These are phyloP conservation scores for Sternarchorhynchus goeldii DNA, from an alignment of 2,797 vertebrate genomes.

Conservation along the genomic window DNA sequence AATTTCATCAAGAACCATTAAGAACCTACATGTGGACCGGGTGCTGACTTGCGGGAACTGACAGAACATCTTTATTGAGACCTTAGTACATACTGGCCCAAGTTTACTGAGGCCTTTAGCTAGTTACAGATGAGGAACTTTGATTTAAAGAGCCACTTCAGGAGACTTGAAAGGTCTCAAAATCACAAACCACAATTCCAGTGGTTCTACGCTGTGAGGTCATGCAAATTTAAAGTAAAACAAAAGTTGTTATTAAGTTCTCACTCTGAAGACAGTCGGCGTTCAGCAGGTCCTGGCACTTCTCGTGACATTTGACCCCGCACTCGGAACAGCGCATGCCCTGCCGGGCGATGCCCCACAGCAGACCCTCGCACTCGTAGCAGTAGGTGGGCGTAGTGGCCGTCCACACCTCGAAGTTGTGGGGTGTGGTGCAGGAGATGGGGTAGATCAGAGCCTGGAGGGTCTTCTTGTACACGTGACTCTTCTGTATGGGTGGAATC, in stretches of 20 bases:
- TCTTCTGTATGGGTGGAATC: conserved; percentile 80
- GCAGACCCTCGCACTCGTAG: conserved; percentile 96
- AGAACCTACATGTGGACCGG: neutral
- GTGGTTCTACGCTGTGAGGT: no score
- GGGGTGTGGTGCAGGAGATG: conserved; percentile 97
- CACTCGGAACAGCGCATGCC: conserved; percentile 98
- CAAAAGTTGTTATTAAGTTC: conserved; percentile 50
- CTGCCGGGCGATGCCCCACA: conserved; percentile 98
- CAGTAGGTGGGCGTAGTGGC: conserved; percentile 99
- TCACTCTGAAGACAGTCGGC: conserved; percentile 98
- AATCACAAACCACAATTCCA: no score
- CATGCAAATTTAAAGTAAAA: no score
- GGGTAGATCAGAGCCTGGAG: conserved; percentile 99
- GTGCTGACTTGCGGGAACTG: neutral
- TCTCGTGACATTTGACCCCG: conserved; percentile 97
- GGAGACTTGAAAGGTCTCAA: no score
- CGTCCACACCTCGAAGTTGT: conserved; percentile 99
- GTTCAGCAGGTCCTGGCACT: conserved; percentile 98
- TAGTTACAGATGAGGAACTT: no score
- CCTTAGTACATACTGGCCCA: neutral
- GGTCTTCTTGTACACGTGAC: conserved; percentile 99
- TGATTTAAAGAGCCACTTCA: no score
- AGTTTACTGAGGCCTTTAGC: neutral
- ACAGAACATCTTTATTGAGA: no score
- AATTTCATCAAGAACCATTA: no score